Evolutionary conservation across 2,888 invertebrate species (phyloP).

Genomic region (Eupithecia subumbrata): DNA sequence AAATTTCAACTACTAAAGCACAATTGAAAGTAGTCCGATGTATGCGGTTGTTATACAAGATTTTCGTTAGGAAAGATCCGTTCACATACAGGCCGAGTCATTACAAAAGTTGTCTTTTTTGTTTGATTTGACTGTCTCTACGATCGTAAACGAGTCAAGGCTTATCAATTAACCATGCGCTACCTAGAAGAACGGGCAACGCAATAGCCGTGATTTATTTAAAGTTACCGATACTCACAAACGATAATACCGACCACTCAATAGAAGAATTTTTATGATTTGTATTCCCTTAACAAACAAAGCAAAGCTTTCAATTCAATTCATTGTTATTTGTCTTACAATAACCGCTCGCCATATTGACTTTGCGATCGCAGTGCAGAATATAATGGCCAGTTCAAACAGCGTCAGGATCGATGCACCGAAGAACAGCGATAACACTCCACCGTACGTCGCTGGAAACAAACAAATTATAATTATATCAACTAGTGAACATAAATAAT

Average conservation of each 20-base stretch:
- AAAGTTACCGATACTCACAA: not conserved
- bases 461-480: not conserved
- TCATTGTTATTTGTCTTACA: not conserved
- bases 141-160: not conserved
- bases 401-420: slow-evolving; percentile 72
- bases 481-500: not conserved
- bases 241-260: not conserved
- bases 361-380: slow-evolving; percentile 15
- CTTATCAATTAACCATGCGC: too few species aligned
- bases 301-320: not conserved
- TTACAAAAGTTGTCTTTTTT: not conserved
- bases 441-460: slow-evolving; percentile 70
- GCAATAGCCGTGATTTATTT: not conserved
- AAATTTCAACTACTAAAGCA: too few species aligned
- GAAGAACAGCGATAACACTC: slow-evolving; percentile 69
- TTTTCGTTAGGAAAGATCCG: not conserved
- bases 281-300: not conserved
- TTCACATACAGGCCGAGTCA: not conserved
- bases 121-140: not conserved
- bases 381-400: slow-evolving; percentile 60
- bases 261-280: not conserved
- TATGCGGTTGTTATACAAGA: too few species aligned
- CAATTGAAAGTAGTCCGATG: too few species aligned
- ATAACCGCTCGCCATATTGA: slow-evolving; percentile 21
- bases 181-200: not conserved